Evolutionary conservation across 2,888 invertebrate genomes (phyloP).

Genomic region (Acleris cristana): DNA sequence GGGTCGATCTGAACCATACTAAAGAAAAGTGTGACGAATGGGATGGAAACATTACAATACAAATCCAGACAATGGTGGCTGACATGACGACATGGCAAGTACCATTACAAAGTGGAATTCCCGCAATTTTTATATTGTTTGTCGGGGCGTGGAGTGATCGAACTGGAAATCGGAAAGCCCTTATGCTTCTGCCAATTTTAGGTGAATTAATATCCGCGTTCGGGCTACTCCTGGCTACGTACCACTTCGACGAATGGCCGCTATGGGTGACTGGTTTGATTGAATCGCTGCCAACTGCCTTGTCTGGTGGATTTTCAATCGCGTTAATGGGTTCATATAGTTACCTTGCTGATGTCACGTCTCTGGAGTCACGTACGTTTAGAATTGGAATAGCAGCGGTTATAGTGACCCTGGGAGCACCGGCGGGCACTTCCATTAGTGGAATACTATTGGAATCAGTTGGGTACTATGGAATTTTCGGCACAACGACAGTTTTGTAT

Average conservation of each 20-base stretch:
- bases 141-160: conserved; percentile 86
- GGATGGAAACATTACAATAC: conserved; percentile 48
- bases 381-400: conserved; percentile 84
- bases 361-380: conserved; percentile 83
- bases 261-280: conserved; percentile 80
- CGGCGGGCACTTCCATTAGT: conserved; percentile 78
- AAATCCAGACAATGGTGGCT: conserved; percentile 66
- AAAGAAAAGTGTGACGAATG: conserved; percentile 74
- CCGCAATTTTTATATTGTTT: conserved; percentile 82
- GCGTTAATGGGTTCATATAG: conserved; percentile 84
- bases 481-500: conserved; percentile 61
- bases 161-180: conserved; percentile 81
- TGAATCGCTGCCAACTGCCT: conserved; percentile 81
- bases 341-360: conserved; percentile 85
- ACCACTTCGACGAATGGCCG: conserved; percentile 83
- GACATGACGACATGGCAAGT: conserved; percentile 82
- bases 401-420: conserved; percentile 77
- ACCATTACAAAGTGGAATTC: conserved; percentile 81
- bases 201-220: conserved; percentile 80
- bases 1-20: conserved; percentile 75
- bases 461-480: conserved; percentile 76
- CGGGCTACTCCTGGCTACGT: conserved; percentile 79
- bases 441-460: conserved; percentile 74
- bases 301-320: conserved; percentile 83
- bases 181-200: conserved; percentile 81